Base-by-base conservation (phyloP, 2,888 invertebrate species). In the Epistrophella euchroma region DNA sequence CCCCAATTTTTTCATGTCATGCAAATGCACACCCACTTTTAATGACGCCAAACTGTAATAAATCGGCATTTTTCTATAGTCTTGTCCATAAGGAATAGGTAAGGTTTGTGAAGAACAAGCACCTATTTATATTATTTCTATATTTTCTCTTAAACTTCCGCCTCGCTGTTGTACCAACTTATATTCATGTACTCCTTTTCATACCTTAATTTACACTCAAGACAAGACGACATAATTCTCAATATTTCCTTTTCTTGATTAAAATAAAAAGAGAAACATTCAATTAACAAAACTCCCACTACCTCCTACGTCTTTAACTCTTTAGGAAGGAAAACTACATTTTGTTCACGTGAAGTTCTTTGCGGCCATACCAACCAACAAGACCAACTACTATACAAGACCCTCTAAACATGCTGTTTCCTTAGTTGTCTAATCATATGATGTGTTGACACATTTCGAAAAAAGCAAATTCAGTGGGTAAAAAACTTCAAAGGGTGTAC, bases 401-500 rank as follows among this genome's bases (percentile, higher is more conserved):
- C 4, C 47, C 17, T 35, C 47, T n/a, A 35, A 52, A 7, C 50
- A 50, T 22, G 22, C n/a, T 50, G 35, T 28, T 68, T 68, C 68
- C 68, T 19, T 4, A n/a, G 43, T 35, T 68, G 13, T 43, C 32
- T 35, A 56, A 56, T 56, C 56, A 25, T 45, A 58, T 19, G 22
- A n/a, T 37, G 40, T 64, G 75, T 76, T 64, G 75, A 76, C 81
- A 81, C 64, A 71, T 45, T 71, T 79, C 10, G 11, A 19, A n/a
- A 58, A 58, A 25, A 25, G 47, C 62, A 75, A 47, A 66, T 70
- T 25, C 19, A 37, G n/a, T 50, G 19, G 37, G 37, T 17, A 13
- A 5, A 22, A 37, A 66, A 58, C 28, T 40, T 28, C 56, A 35
- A 58, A 66, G 66, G 58, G 79, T 37, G 35, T 9, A 15, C 32